Base-by-base conservation (phyloP, 1,140 invertebrate genomes). In the Temnothorax nylanderi region DNA sequence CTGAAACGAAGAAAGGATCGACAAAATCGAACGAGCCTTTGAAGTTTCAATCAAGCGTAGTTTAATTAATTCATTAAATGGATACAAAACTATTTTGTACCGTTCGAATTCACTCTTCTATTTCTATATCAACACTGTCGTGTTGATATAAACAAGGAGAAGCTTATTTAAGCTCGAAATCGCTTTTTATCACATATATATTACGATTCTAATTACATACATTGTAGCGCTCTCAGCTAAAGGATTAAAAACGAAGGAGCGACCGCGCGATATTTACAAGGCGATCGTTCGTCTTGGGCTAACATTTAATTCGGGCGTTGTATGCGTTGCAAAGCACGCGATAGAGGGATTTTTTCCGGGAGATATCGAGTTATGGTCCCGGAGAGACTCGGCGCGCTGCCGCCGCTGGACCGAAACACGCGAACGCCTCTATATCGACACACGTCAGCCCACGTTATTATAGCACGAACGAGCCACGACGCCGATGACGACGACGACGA, bases 351-450 rank as follows among this genome's bases (percentile, higher is more conserved):
- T 84, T 84, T 84, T 84, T 84, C 69, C 32, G 32, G 41, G 41
- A 74, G 69, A 75, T 84, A 84, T 84, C 80, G 80, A 84, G 69
- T 84, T 84, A 84, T 84, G 80, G 69, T 84, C 56, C 69, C 80
- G 26, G 11, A n/a, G 54, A 75, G 80, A 84, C 41, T 49, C 71
- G 7, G 32, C 26, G 34, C 32, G 77, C 77, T 10, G 62, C 62
- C 13, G 37, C 34, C 51, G 65, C 78, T 82, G 80, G 69, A 84
- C 80, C 69, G 80, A 84, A 82, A 75, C 80, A 84, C 69, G 80
- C 41, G 54, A 34, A 37, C 32, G 69, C 54, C 69, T 84, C 69
- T 84, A 75, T 74, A 74, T 84, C 80, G 80, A 75, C 54, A 75
- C 37, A 74, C 80, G 80, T 75, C 69, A 75, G 69, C 32, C 26